Base-by-base conservation (phyloP, 2,797 vertebrate genomes). In the Meda fulgida region DNA sequence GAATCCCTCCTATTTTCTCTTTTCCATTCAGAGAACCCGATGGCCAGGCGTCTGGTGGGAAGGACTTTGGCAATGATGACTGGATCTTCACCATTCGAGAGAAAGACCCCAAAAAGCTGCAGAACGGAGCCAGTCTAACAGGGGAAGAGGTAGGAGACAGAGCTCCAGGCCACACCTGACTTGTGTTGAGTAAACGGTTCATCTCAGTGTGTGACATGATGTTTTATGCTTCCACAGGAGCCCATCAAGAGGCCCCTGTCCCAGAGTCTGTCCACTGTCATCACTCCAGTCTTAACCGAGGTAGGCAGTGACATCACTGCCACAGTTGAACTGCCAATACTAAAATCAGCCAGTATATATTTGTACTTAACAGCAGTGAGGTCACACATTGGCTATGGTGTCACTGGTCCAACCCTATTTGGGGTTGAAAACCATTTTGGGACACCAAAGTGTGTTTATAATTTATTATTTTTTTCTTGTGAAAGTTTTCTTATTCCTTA, bases 71-170 rank as follows among this genome's bases (percentile, higher is more conserved):
- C 86, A 93, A 89, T 21, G 95, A 95, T 4, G 97, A 96, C 90
- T 99, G 98, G 98, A 97, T 97, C 92, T 99, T 99, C 91, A 99
- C 98, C 69, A 98, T 98, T 91, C 93, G 96, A 88, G 97, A 98
- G 92, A 97, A 95, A 93, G 97, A 98, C 88, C 97, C 96, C 71
- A 97, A 97, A 92, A 98, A 96, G 89, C 94, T 99, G 34, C 97
- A 97, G 91, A 99, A 99, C 0, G 97, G 97, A 85, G 96, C 96
- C 84, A 95, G 95, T 1, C 96, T 95, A 88, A 94, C 94, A 0
- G 95, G 93, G 4, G 94, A 94, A 4, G 87, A 83, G 86, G 88
- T 88, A 21, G 1, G 23, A 19, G 23, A 84, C 3, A 11, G 38
- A 55, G 53, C 43, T 78, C 8, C 19, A 46, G 55, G 11, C 10